phyloP scores from a whole-genome alignment of 2,888 invertebrate species.

The Lomographa bimaculata region DNA sequence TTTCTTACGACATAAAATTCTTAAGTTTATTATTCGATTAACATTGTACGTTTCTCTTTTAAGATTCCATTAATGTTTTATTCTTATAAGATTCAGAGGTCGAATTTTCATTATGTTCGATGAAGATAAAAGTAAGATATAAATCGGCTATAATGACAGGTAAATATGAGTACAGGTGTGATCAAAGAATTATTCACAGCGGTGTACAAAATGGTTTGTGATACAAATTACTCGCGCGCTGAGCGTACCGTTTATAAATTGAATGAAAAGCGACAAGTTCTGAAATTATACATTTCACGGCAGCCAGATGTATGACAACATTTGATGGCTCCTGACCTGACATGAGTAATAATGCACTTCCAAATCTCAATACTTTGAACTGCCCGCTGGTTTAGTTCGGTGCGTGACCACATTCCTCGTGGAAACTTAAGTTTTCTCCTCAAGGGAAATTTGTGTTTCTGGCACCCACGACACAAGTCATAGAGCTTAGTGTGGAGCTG shows the following conservation, averaged over 20 bases:
- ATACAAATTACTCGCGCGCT: slow-evolving; percentile 39
- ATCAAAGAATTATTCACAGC: slow-evolving; percentile 50
- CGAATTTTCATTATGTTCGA: slow-evolving; percentile 43
- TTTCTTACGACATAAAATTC: slow-evolving; percentile 49
- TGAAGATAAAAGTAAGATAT: slow-evolving; percentile 33
- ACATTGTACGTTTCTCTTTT: slow-evolving; percentile 28
- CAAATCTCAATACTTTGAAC: too few species aligned
- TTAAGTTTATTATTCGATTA: slow-evolving; percentile 39
- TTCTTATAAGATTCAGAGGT: slow-evolving; percentile 26
- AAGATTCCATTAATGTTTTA: slow-evolving; percentile 26
- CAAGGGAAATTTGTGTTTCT: too few species aligned
- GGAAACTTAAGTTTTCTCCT: too few species aligned
- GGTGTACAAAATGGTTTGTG: slow-evolving; percentile 35
- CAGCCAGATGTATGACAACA: slow-evolving; percentile 52
- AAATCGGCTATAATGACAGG: slow-evolving; percentile 35
- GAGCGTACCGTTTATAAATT: slow-evolving; percentile 37
- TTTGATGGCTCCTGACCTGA: slow-evolving; percentile 53
- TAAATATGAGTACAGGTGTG: slow-evolving; percentile 35
- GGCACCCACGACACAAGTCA: too few species aligned
- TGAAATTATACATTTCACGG: slow-evolving; percentile 73
- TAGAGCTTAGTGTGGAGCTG: too few species aligned
- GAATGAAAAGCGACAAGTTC: slow-evolving; percentile 51
- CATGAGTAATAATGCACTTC: too few species aligned
- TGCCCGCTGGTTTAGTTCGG: too few species aligned
- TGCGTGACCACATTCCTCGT: too few species aligned